These are phyloP conservation scores for Cynopterus sphinx DNA, from an alignment of 2,797 vertebrate species.

Conservation along the genomic window DNA sequence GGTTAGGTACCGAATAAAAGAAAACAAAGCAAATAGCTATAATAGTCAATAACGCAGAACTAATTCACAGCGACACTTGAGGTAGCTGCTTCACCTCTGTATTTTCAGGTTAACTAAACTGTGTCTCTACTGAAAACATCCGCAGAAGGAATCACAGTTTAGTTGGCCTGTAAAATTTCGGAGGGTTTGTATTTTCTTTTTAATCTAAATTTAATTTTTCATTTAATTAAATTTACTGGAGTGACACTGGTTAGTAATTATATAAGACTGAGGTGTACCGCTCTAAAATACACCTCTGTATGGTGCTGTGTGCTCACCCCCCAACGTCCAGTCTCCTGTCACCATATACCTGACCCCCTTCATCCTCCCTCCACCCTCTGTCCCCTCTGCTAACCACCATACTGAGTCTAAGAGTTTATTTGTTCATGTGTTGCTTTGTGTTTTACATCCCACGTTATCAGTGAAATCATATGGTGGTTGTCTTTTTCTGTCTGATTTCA, in stretches of 20 bases:
- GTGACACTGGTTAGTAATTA: background rate
- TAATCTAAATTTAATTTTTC: background rate
- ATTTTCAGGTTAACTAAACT: background rate
- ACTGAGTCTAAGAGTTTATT: background rate
- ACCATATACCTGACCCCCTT: background rate
- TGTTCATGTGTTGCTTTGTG: background rate
- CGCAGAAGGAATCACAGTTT: background rate
- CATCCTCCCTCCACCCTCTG: background rate
- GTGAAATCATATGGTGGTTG: background rate
- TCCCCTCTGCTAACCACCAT: background rate
- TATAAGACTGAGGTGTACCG: background rate
- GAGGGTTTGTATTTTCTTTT: background rate
- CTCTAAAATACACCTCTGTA: background rate
- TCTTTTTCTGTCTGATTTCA: background rate
- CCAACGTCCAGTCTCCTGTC: background rate
- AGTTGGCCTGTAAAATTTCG: background rate
- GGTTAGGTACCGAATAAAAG: constrained; percentile 87
- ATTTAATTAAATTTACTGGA: background rate
- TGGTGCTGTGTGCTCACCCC: too few relatives aligned
- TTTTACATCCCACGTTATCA: background rate
- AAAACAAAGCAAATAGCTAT: constrained; percentile 11
- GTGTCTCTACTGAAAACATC: background rate
- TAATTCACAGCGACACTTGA: background rate
- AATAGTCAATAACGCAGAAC: background rate
- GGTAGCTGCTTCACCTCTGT: background rate